Base-by-base conservation (phyloP, 2,113 vertebrate genomes). In the Lichenostomus cassidix region DNA sequence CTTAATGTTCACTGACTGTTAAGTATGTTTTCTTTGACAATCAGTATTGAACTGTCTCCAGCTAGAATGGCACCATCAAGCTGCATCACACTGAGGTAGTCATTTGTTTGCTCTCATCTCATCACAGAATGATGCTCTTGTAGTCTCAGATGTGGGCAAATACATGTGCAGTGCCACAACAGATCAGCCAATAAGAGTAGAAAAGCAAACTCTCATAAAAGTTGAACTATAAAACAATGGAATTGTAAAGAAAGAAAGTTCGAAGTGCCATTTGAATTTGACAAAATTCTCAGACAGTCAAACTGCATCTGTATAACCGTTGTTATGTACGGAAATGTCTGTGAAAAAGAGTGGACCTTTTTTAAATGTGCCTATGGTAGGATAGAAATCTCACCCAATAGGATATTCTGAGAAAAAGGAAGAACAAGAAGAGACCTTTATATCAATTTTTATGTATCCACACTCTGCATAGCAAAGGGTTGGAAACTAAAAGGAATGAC, bases 21-120 rank as follows among this genome's bases (percentile, higher is more conserved):
- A 80, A 92, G 76, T 33, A 44, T 35, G 35, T 83, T 87, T 87
- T 68, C 10, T 79, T 93, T 94, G 68, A 41, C 22, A 73, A 5
- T 87, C 58, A 92, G 24, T 62, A 75, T 9, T 70, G 77, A 87
- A 41, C 46, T 68, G 53, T 55, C 24, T 23, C 41, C 87, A 89
- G 10, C 27, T 33, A 67, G 6, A 69, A 25, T 2, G 86, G 50
- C 47, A 73, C 23, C 15, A 86, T 52, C 64, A 87, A 65, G 13
- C 3, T n/a, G 39, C 33, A 82, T 90, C 41, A 75, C 56, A 39
- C 15, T 47, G 83, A 56, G 18, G 35, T 9, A 78, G 58, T 22
- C 19, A 5, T 55, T 52, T 41, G 41, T 65, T 75, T 19, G 67
- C 84, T 90, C 55, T 18, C 31, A 47, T 68, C 69, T 76, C 29